A percentile compares a stretch with the other conserved stretches of the same genome.
These are phyloP conservation scores for Bombus consobrinus DNA, from an alignment of 1,140 invertebrate species.

Conservation along the genomic window DNA sequence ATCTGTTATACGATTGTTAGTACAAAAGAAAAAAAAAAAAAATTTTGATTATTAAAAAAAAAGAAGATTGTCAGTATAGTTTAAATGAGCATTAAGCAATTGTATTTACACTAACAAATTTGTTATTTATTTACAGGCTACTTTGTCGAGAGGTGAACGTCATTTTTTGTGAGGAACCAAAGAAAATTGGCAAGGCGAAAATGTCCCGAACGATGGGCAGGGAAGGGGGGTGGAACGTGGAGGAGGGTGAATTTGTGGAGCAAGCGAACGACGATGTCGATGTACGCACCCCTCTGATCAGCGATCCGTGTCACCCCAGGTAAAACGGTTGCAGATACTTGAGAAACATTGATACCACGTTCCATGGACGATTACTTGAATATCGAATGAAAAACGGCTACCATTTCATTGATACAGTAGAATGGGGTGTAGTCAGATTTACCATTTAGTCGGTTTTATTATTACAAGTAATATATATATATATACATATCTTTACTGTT, in stretches of 20 bases:
- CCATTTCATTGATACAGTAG: too few species aligned
- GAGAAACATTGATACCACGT: not conserved
- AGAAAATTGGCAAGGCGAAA: not conserved
- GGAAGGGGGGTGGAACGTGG: conserved; percentile 24
- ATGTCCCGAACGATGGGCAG: not conserved
- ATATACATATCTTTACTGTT: not conserved
- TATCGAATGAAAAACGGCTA: not conserved
- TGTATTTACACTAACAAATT: not conserved
- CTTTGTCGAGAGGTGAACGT: not conserved
- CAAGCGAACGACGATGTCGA: conserved; percentile 27
- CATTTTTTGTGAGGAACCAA: not conserved
- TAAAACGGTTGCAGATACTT: conserved; percentile 7
- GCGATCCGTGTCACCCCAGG: conserved; percentile 32
- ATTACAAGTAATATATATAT: not conserved
- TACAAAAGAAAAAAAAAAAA: not conserved
- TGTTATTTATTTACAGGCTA: not conserved
- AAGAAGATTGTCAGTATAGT: not conserved
- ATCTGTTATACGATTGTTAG: not conserved
- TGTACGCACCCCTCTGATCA: conserved; percentile 22
- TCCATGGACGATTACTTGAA: not conserved
- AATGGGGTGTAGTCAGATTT: not conserved
- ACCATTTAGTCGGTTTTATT: not conserved
- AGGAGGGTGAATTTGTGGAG: conserved; percentile 41
- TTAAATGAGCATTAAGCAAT: not conserved
- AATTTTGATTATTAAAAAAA: not conserved